Conservation (phyloP, 2,888 invertebrate species). For the Coelinius sp. region DNA sequence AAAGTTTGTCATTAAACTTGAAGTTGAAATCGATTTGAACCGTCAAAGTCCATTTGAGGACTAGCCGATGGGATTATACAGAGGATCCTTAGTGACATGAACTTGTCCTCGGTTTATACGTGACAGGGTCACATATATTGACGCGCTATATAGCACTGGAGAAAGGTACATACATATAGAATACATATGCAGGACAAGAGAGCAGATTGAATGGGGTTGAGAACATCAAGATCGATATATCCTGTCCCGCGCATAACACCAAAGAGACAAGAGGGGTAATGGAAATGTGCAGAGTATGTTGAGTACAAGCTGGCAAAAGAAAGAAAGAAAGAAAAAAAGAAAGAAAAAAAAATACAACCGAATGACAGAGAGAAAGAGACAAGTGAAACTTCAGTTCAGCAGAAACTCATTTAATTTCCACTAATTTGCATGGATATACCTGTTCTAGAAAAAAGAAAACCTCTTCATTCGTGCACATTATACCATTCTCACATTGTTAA, state of each 20-base stretch:
- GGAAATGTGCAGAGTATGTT: conserved; percentile 34
- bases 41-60: conserved; percentile 22
- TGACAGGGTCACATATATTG: conserved; percentile 6
- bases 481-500: neutral
- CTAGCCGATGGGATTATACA: neutral
- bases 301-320: conserved; percentile 14
- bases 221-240: conserved; percentile 36
- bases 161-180: neutral
- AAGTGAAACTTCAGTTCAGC: conserved; percentile 4
- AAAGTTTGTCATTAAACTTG: conserved; percentile 2
- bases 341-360: neutral
- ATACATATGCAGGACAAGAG: conserved; percentile 24
- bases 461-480: neutral
- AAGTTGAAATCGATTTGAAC: neutral
- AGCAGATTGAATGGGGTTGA: conserved; percentile 24
- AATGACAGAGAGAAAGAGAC: neutral
- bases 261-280: conserved; percentile 34
- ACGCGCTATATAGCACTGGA: neutral
- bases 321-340: neutral
- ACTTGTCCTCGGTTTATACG: conserved; percentile 16
- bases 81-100: conserved; percentile 13
- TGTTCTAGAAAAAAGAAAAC: neutral
- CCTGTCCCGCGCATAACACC: conserved; percentile 33
- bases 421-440: conserved; percentile 44
- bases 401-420: conserved; percentile 45